Percentiles rank a stretch among this genome's conserved stretches.
Evolutionary conservation across 2,797 vertebrate genomes (phyloP).

Genomic region (Sciurus vulgaris): DNA sequence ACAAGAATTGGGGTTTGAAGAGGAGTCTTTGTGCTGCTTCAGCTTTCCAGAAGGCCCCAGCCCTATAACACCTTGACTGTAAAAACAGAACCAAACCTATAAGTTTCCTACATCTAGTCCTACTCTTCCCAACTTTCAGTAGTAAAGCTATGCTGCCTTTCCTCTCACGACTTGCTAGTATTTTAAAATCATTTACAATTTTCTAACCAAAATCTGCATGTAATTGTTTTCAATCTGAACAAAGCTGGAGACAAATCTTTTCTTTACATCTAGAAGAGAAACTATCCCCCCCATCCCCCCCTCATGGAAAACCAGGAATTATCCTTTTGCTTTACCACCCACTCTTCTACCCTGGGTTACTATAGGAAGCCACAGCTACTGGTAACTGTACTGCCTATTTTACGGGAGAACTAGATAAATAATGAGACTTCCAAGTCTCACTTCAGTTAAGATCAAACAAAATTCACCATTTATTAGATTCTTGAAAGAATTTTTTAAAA

Average conservation of each 20-base stretch:
- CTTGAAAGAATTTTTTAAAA: background rate
- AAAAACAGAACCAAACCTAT: background rate
- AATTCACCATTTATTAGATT: background rate
- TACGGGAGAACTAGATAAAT: background rate
- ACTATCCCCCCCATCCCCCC: background rate
- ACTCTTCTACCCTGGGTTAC: background rate
- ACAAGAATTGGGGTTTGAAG: too few species aligned
- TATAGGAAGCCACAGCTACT: background rate
- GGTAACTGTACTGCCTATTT: background rate
- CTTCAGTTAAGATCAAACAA: background rate
- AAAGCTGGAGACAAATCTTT: background rate
- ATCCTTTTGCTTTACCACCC: background rate
- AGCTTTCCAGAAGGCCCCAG: background rate
- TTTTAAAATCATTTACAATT: conserved; percentile 17
- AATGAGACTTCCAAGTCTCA: background rate
- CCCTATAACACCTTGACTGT: background rate
- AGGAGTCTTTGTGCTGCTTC: too few species aligned
- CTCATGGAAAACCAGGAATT: conserved; percentile 24
- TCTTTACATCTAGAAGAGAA: background rate
- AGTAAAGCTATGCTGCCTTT: background rate
- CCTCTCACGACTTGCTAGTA: background rate
- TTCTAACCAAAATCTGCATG: conserved; percentile 15
- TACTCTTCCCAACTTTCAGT: background rate
- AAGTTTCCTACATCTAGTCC: background rate
- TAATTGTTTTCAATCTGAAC: background rate